A percentile compares a stretch with the other conserved stretches of the same genome.
phyloP scores from a whole-genome alignment of 2,888 invertebrate genomes.

The Tanypteryx hageni region DNA sequence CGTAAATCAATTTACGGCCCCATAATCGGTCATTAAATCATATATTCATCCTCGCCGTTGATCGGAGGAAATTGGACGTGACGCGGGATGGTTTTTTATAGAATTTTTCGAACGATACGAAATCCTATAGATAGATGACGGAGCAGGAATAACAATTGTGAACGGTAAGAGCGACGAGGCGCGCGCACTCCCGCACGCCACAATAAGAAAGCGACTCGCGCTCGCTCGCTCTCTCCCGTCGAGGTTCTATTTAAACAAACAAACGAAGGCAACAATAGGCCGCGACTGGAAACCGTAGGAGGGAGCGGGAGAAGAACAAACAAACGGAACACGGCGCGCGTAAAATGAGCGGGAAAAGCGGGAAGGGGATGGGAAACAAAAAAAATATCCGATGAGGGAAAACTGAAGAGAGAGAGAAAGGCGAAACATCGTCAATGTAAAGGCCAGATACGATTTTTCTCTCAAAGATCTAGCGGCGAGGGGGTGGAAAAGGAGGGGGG shows the following conservation, averaged over 20 bases:
- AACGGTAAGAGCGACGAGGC: not conserved
- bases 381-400: not conserved
- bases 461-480: too few species aligned
- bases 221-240: not conserved
- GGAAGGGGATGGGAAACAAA: not conserved
- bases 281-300: not conserved
- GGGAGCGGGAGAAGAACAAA: not conserved
- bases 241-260: not conserved
- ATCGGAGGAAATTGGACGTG: too few species aligned
- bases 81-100: not conserved
- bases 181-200: not conserved
- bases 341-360: not conserved
- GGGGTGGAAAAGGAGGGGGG: not conserved
- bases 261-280: constrained; percentile 17
- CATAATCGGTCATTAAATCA: too few species aligned
- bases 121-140: constrained; percentile 6
- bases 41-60: too few species aligned
- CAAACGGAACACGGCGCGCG: not conserved
- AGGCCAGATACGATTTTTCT: constrained; percentile 8
- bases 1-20: too few species aligned
- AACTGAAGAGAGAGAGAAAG: constrained; percentile 8
- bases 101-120: not conserved
- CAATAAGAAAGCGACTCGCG: constrained; percentile 20
- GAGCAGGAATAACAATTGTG: not conserved
- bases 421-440: constrained; percentile 29